A percentile compares a stretch with the other conserved stretches of the same genome.
These are phyloP conservation scores for Drosophila ohnishii DNA, from an alignment of 1,140 invertebrate species.

Conservation along the genomic window DNA sequence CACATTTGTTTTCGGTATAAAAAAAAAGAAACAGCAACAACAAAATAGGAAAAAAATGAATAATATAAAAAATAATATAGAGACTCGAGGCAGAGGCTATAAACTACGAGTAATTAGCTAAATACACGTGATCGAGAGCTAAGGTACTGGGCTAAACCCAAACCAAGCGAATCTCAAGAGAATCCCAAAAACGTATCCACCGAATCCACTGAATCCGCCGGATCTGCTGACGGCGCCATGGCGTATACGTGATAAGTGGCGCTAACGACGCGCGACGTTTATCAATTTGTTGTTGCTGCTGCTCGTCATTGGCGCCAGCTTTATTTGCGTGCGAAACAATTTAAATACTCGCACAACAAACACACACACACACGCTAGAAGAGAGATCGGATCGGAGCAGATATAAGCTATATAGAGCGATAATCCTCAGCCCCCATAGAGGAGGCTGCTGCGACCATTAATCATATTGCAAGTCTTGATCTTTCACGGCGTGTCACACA, in stretches of 20 bases:
- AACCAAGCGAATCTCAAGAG: background rate
- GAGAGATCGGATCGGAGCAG: conserved; percentile 12
- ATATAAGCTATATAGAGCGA: conserved; percentile 15
- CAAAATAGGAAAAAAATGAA: background rate
- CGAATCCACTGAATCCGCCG: conserved; percentile 17
- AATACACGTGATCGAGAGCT: conserved; percentile 38
- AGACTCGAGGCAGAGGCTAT: conserved; percentile 13
- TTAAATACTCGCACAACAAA: conserved; percentile 43
- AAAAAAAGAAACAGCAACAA: background rate
- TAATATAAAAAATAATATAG: background rate
- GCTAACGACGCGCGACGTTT: conserved; percentile 78
- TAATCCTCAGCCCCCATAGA: conserved; percentile 21
- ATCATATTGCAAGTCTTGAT: conserved; percentile 47
- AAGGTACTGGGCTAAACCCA: background rate
- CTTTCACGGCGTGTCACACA: conserved; percentile 20
- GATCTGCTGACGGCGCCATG: conserved; percentile 52
- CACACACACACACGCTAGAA: conserved; percentile 2
- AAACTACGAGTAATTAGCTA: conserved; percentile 52
- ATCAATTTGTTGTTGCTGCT: conserved; percentile 61
- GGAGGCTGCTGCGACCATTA: conserved; percentile 12
- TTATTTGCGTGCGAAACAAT: conserved; percentile 79
- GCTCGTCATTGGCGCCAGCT: conserved; percentile 73
- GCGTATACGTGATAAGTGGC: conserved; percentile 81
- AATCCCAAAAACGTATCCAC: background rate
- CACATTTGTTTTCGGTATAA: conserved; percentile 26